Percentiles rank a stretch among this genome's conserved stretches.
Evolutionary conservation across 2,113 vertebrate species (phyloP).

Genomic region (cat (Felis catus)): DNA sequence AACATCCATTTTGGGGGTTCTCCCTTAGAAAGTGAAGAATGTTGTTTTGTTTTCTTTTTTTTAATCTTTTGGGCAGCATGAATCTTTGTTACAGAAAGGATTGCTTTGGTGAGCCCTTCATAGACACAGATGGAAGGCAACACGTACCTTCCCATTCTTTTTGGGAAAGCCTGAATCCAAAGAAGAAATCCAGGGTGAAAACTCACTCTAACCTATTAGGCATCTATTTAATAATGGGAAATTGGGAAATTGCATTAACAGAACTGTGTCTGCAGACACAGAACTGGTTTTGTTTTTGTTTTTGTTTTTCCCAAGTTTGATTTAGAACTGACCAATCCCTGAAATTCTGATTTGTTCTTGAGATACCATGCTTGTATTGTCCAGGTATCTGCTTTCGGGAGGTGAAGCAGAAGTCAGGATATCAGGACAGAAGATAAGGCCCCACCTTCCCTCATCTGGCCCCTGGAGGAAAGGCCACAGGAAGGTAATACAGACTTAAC

Average conservation of each 20-base stretch:
- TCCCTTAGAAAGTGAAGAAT: not conserved
- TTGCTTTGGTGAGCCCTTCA: not conserved
- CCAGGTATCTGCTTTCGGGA: not conserved
- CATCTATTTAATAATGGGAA: not conserved
- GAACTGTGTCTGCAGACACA: not conserved
- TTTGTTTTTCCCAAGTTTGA: not conserved
- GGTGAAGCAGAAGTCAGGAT: not conserved
- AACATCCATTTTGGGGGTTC: not conserved
- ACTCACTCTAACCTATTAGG: not conserved
- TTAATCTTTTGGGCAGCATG: not conserved
- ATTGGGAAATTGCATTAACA: not conserved
- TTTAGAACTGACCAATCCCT: not conserved
- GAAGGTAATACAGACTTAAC: not conserved
- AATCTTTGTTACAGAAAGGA: not conserved
- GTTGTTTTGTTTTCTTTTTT: too few relatives aligned
- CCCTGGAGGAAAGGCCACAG: not conserved
- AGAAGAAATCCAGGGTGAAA: not conserved
- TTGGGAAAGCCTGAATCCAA: not conserved
- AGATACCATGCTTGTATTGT: not conserved
- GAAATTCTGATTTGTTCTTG: not conserved
- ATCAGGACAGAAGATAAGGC: not conserved
- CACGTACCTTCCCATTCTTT: not conserved
- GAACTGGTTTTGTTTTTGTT: not conserved
- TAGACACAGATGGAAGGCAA: not conserved
- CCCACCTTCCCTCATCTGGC: too few relatives aligned